phyloP scores from a whole-genome alignment of 1,140 invertebrate species.

The Drosophila takahashii region DNA sequence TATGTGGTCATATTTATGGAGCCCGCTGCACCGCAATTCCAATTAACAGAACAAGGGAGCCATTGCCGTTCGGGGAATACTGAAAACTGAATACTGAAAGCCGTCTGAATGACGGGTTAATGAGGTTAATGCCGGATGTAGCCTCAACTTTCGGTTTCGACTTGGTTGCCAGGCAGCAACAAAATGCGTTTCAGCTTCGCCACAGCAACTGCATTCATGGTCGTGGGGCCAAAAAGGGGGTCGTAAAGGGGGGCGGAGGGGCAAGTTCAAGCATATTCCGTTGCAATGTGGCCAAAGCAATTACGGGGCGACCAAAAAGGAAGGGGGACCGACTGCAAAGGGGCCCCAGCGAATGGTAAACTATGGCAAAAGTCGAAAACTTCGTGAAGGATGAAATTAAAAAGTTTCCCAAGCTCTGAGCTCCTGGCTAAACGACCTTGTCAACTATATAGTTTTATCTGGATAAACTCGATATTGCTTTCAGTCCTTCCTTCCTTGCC shows the following conservation, averaged over 20 bases:
- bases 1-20: conserved; percentile 29
- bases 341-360: conserved; percentile 8
- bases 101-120: conserved; percentile 32
- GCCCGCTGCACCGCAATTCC: conserved; percentile 31
- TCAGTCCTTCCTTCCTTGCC: background rate
- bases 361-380: conserved; percentile 48
- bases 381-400: conserved; percentile 60
- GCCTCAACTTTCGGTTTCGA: conserved; percentile 28
- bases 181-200: conserved; percentile 23
- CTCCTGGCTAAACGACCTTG: conserved; percentile 56
- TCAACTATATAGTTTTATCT: conserved; percentile 59
- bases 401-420: conserved; percentile 38
- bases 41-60: conserved; percentile 31
- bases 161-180: conserved; percentile 17
- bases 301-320: conserved; percentile 23
- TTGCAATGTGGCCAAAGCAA: conserved; percentile 45
- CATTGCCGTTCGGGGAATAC: conserved; percentile 1
- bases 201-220: conserved; percentile 28
- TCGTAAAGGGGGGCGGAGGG: background rate
- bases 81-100: background rate
- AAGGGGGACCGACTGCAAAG: background rate
- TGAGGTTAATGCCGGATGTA: conserved; percentile 44
- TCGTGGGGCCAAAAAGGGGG: too few species aligned
- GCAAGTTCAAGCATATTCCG: conserved; percentile 16
- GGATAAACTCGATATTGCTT: conserved; percentile 43